A percentile compares a stretch with the other conserved stretches of the same genome.
Conservation (phyloP, 2,888 invertebrate species). For the Drosophila kokeensis region DNA sequence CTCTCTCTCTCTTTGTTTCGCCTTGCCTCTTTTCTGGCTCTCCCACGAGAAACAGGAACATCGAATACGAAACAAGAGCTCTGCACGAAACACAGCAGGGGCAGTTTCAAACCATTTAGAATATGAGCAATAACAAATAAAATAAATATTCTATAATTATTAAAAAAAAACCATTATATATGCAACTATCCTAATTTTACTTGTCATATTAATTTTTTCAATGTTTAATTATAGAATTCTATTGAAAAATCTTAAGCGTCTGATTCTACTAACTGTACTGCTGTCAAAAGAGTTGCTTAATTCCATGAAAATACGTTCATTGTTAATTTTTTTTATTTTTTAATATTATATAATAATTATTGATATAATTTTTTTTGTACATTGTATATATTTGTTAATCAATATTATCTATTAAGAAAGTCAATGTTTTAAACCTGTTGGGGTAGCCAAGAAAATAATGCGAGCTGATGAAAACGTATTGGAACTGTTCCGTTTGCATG, state of each 20-base stretch:
- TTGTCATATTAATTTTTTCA: neutral
- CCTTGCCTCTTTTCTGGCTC: conserved; percentile 37
- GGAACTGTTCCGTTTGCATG: conserved; percentile 13
- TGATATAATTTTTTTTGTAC: neutral
- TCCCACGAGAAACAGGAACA: conserved; percentile 61
- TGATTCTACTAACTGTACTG: conserved; percentile 15
- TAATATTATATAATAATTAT: neutral
- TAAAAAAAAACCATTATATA: neutral
- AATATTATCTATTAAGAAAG: neutral
- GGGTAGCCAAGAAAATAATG: neutral
- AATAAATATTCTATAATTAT: neutral
- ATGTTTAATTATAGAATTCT: neutral
- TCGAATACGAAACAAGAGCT: conserved; percentile 55
- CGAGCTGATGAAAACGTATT: neutral
- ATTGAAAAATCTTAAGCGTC: neutral
- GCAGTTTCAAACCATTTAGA: conserved; percentile 26
- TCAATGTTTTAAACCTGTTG: conserved; percentile 1
- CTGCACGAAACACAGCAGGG: conserved; percentile 37
- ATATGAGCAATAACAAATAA: neutral
- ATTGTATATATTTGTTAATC: neutral
- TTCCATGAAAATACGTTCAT: neutral
- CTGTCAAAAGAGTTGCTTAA: neutral
- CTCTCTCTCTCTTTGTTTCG: conserved; percentile 29
- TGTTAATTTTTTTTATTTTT: neutral
- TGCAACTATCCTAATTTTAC: neutral